Conservation (phyloP, 1,140 invertebrate species). For the Sipha flava region DNA sequence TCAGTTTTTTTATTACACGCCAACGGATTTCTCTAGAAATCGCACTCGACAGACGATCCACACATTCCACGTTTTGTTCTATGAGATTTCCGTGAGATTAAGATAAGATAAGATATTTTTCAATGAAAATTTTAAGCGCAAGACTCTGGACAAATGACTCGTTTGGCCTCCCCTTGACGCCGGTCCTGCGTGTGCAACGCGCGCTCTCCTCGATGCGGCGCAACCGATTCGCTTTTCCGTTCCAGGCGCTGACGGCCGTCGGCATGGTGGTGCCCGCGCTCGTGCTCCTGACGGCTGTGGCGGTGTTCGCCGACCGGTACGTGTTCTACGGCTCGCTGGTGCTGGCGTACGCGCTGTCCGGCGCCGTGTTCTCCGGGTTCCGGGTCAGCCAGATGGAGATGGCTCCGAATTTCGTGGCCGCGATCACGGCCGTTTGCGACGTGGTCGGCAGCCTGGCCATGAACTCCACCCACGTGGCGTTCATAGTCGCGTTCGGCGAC, state of each 20-base stretch:
- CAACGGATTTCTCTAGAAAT: too few species aligned
- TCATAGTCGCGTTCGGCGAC: neutral
- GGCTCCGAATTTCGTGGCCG: neutral
- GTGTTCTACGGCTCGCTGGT: neutral
- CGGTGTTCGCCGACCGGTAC: neutral
- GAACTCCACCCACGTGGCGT: neutral
- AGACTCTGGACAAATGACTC: too few species aligned
- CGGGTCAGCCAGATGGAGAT: constrained; percentile 5
- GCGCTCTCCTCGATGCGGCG: too few species aligned
- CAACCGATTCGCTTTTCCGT: neutral
- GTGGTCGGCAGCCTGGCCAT: neutral
- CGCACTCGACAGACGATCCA: too few species aligned
- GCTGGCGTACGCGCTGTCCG: neutral
- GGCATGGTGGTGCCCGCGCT: neutral
- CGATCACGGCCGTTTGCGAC: neutral
- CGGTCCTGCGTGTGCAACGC: too few species aligned
- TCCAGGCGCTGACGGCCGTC: neutral
- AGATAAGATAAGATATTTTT: too few species aligned
- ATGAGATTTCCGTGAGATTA: too few species aligned
- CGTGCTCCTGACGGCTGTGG: neutral
- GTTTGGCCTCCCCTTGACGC: too few species aligned
- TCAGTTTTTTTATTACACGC: too few species aligned
- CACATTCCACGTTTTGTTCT: too few species aligned
- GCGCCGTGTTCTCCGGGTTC: constrained; percentile 8
- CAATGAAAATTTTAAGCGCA: too few species aligned